These are phyloP conservation scores for Popillia japonica DNA, from an alignment of 1,140 invertebrate genomes.

Conservation along the genomic window DNA sequence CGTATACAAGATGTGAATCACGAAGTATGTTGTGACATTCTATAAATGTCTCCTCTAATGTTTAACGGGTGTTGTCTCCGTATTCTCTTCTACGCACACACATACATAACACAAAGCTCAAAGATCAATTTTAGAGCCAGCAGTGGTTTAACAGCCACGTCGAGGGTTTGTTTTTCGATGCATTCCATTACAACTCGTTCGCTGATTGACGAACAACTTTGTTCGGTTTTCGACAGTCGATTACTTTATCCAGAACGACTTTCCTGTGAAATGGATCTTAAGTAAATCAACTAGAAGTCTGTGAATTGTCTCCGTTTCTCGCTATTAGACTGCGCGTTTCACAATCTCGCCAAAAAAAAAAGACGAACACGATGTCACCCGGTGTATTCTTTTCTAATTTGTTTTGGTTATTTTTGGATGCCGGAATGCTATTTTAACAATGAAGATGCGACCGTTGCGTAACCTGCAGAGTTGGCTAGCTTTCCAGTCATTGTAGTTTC, in stretches of 20 bases:
- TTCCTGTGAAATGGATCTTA: neutral
- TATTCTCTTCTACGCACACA: neutral
- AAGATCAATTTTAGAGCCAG: conserved; percentile 22
- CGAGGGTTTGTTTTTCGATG: conserved; percentile 43
- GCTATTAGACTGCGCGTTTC: neutral
- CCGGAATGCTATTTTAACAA: conserved; percentile 21
- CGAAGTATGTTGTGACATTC: neutral
- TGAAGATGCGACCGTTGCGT: neutral
- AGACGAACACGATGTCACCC: neutral
- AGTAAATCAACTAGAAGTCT: too few relatives aligned
- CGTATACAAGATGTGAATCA: too few relatives aligned
- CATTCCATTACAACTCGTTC: conserved; percentile 31
- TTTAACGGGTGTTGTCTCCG: neutral
- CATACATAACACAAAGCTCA: neutral
- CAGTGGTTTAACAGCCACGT: conserved; percentile 40
- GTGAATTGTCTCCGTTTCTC: neutral
- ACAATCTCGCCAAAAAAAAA: conserved; percentile 1
- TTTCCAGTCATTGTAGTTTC: neutral
- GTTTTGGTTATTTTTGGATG: neutral
- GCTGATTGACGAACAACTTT: conserved; percentile 44
- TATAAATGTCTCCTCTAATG: conserved; percentile 8
- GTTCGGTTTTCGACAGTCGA: conserved; percentile 33
- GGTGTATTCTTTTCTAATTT: neutral
- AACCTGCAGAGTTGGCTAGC: neutral
- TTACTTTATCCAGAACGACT: neutral